Evolutionary conservation across 2,797 vertebrate genomes (phyloP), one percentile per base, ranked within the genome.

Genomic region (Platyrinchus mystaceus): DNA sequence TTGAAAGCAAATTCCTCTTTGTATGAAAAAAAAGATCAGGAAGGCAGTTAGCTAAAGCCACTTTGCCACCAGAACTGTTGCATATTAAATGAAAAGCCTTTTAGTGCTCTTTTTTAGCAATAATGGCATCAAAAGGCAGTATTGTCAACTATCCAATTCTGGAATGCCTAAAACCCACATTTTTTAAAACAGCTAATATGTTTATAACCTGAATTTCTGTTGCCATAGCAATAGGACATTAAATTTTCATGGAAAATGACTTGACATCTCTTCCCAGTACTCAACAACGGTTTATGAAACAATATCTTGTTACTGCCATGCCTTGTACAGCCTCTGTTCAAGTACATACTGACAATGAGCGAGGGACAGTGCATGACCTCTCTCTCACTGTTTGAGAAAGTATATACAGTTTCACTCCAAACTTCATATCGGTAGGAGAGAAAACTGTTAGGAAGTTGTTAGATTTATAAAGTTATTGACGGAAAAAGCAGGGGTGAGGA

Each of bases 201-300:
- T 78, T 85, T 69, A 47, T 83, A 84, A 88, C 44, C 55, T 67
- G 32, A 71, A 91, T 86, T 90, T 89, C 56, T 94, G 41, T 85
- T 90, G 76, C 56, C 69, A 43, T 75, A 34, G 10, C 36, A 94
- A 78, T 91, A 49, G 36, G 14, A 16, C 55, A 69, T 50, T 92
- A 79, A 80, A 63, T 95, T 97, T 95, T 92, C 26, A 59, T 85
- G 50, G 47, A 73, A 87, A 91, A 84, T 30, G 27, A 49, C 47
- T 68, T 79, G 69, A 79, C 76, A 53, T 80, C 22, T 89, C 18
- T 71, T 81, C 22, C 23, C 14, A 43, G 12, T 41, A 36, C 46
- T 64, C 34, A 80, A 6, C 32, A 60, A 15, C 6, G 8, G 5
- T 81, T 90, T 68, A 49, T 41, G 24, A 86, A 56, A 41, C 47